A percentile compares a stretch with the other conserved stretches of the same genome.
phyloP scores from a whole-genome alignment of 2,797 vertebrate species.

The Dipus sagitta region DNA sequence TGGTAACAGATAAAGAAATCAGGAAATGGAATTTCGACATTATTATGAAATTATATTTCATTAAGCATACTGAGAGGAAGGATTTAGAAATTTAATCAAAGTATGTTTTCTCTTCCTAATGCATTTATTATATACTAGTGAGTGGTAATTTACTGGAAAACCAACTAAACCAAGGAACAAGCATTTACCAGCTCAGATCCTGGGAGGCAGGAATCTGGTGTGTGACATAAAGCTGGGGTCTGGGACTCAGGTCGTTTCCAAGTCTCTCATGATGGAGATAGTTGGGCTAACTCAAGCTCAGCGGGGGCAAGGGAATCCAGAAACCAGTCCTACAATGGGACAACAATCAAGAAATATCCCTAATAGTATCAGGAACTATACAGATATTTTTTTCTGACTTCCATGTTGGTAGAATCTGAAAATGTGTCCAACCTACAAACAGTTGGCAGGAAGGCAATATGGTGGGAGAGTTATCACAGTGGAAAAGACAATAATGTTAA shows the following conservation, averaged over 20 bases:
- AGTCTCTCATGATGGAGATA: not conserved
- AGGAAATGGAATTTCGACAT: slow-evolving; percentile 44
- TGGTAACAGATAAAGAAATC: slow-evolving; percentile 50
- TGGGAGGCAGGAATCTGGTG: not conserved
- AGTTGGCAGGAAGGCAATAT: not conserved
- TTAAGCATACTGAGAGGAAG: slow-evolving; percentile 33
- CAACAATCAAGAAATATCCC: not conserved
- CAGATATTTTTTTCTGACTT: not conserved
- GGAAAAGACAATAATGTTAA: not conserved
- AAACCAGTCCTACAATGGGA: not conserved
- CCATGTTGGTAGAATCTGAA: not conserved
- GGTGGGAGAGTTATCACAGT: not conserved
- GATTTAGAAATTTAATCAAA: slow-evolving; percentile 55
- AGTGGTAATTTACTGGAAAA: not conserved
- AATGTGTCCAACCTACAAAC: not conserved
- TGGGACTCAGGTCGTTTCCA: not conserved
- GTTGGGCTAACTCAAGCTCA: not conserved
- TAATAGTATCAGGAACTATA: not conserved
- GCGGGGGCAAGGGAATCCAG: not conserved
- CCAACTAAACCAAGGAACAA: not conserved
- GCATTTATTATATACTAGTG: slow-evolving; percentile 2
- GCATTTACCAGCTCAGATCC: not conserved
- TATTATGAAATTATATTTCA: slow-evolving; percentile 60
- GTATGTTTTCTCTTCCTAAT: slow-evolving; percentile 17
- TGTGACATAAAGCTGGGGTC: not conserved